Evolutionary conservation across 2,888 invertebrate species (phyloP).

Genomic region (Dione vanillae): DNA sequence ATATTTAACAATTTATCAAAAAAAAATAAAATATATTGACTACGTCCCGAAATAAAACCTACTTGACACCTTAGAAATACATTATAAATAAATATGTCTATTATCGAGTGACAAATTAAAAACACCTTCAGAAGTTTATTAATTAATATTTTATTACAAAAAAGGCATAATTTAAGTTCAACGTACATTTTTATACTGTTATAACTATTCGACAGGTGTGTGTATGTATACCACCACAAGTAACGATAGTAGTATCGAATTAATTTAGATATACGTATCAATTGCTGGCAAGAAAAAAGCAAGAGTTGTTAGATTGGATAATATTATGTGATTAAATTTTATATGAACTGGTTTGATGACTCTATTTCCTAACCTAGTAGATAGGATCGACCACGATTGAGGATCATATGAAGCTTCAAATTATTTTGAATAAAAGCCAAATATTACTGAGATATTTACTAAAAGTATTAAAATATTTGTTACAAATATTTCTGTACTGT

Average conservation of each 20-base stretch:
- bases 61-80: neutral
- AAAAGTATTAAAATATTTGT: too few species aligned
- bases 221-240: constrained; percentile 3
- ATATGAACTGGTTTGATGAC: neutral
- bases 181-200: constrained; percentile 15
- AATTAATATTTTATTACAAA: constrained; percentile 3
- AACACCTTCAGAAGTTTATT: constrained; percentile 18
- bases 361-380: neutral
- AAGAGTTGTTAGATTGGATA: neutral
- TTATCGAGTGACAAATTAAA: constrained; percentile 13
- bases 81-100: constrained; percentile 3
- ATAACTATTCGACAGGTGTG: constrained; percentile 14
- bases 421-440: neutral
- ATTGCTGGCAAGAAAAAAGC: constrained; percentile 7
- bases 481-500: too few species aligned
- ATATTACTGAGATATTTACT: too few species aligned
- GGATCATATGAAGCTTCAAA: neutral
- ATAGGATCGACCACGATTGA: neutral
- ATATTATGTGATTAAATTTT: constrained; percentile 10
- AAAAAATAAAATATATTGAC: neutral
- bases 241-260: neutral
- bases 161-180: constrained; percentile 9
- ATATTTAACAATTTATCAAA: neutral
- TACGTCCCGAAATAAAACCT: neutral
- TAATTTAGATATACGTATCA: constrained; percentile 19